Percentiles rank a stretch among this genome's conserved stretches.
Conservation (phyloP, 2,888 invertebrate genomes). For the Antheraea assamensis region DNA sequence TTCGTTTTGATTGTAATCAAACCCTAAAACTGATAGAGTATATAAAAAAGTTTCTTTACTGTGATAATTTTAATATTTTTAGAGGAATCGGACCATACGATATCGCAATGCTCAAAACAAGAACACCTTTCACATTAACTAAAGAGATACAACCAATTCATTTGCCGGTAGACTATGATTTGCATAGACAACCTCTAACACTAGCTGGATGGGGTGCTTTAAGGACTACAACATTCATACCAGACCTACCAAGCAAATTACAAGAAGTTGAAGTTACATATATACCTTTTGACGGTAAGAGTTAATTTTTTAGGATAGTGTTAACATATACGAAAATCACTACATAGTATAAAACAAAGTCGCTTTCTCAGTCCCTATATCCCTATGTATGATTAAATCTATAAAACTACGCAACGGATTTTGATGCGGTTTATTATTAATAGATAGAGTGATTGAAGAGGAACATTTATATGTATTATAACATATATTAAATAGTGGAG, state of each 20-base stretch:
- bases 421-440: too few species aligned
- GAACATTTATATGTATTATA: too few species aligned
- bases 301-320: too few species aligned
- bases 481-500: too few species aligned
- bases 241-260: constrained; percentile 64
- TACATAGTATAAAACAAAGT: too few species aligned
- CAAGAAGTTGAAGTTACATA: constrained; percentile 72
- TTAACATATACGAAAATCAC: too few species aligned
- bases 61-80: constrained; percentile 14
- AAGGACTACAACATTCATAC: constrained; percentile 58
- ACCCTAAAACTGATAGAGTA: not conserved
- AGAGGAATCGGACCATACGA: constrained; percentile 78
- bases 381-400: too few species aligned
- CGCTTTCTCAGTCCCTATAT: too few species aligned
- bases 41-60: not conserved
- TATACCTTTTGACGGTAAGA: constrained; percentile 63
- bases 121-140: constrained; percentile 54
- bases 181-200: constrained; percentile 42
- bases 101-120: constrained; percentile 75
- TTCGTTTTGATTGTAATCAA: too few species aligned
- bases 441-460: too few species aligned
- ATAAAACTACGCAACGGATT: too few species aligned
- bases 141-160: constrained; percentile 67
- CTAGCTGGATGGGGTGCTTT: constrained; percentile 80
- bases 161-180: constrained; percentile 60